Evolutionary conservation across 2,113 vertebrate genomes (phyloP), one percentile per base, ranked within the genome.

Genomic region (Pimephales promelas): DNA sequence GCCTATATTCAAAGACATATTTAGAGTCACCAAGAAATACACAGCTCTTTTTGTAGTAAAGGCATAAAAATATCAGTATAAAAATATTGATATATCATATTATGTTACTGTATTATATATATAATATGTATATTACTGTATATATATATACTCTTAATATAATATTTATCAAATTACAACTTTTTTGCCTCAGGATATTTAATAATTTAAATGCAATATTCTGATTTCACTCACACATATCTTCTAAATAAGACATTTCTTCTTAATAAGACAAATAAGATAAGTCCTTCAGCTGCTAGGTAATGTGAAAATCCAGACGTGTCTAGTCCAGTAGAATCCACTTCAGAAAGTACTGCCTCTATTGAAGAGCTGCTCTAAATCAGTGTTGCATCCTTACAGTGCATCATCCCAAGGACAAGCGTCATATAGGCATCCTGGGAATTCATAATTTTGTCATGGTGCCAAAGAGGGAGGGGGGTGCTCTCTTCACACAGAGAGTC

Each of bases 351-450:
- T 34, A 10, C 14, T 49, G 45, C 7, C 3, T 66, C 28, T 22
- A 10, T 59, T 68, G 14, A 20, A 49, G 40, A 43, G 43, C 16
- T 75, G 59, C 47, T 70, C 40, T 64, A 54, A 59, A 78, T 77
- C 11, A 47, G 56, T 84, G 59, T 52, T 70, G 52, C 56, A 54
- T 81, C 73, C 64, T 70, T 66, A 20, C 52, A 74, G 56, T 71
- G 28, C 24, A 68, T 49, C 1, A 24, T 71, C 71, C 52, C 11
- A 49, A 76, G 73, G 59, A 36, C 49, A 54, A 64, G 22, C n/a
- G 5, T 9, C 40, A 10, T 49, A 49, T n/a, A 74, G 47, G 40
- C 49, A 61, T 74, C 43, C 68, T 47, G 57, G 26, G n/a, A 43
- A 34, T 49, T 70, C 13, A 59, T 7, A 11, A 45, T 22, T 59